A percentile compares a stretch with the other conserved stretches of the same genome.
Evolutionary conservation across 2,113 vertebrate genomes (phyloP).

Genomic region (Rhizomys pruinosus): DNA sequence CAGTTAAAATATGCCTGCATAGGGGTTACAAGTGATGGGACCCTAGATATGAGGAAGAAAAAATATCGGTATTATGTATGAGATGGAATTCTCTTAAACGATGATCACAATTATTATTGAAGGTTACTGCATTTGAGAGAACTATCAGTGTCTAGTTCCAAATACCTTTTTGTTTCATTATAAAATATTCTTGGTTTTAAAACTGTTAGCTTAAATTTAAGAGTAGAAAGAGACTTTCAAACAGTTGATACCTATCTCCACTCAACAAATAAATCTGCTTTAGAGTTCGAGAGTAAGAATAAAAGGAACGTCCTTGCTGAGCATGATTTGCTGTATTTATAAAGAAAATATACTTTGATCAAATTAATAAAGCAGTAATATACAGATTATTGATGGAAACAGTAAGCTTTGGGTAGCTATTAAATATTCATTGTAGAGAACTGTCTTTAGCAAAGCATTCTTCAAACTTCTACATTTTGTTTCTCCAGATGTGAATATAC

Average conservation of each 20-base stretch:
- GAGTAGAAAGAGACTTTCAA: constrained; percentile 19
- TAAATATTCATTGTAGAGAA: constrained; percentile 1
- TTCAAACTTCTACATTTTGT: constrained; percentile 37
- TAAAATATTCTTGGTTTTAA: constrained; percentile 46
- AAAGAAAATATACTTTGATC: neutral
- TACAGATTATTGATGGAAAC: neutral
- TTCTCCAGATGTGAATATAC: neutral
- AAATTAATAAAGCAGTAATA: constrained; percentile 27
- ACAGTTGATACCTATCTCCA: neutral
- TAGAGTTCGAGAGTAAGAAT: neutral
- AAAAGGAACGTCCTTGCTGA: neutral
- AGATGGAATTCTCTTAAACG: neutral
- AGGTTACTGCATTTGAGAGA: constrained; percentile 1
- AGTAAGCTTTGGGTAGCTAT: neutral
- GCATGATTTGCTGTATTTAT: constrained; percentile 26
- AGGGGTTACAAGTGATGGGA: neutral
- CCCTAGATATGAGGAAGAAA: neutral
- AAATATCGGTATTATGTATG: neutral
- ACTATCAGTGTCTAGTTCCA: neutral
- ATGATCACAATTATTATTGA: constrained; percentile 40
- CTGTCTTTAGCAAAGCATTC: neutral
- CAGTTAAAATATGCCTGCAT: neutral
- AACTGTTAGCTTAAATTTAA: constrained; percentile 29
- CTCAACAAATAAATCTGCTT: neutral
- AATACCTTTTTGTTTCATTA: constrained; percentile 38